phyloP scores from a whole-genome alignment of 30 jellyfish, hydroid and myxozoan species.

The Hydractinia symbiolongicarpus region DNA sequence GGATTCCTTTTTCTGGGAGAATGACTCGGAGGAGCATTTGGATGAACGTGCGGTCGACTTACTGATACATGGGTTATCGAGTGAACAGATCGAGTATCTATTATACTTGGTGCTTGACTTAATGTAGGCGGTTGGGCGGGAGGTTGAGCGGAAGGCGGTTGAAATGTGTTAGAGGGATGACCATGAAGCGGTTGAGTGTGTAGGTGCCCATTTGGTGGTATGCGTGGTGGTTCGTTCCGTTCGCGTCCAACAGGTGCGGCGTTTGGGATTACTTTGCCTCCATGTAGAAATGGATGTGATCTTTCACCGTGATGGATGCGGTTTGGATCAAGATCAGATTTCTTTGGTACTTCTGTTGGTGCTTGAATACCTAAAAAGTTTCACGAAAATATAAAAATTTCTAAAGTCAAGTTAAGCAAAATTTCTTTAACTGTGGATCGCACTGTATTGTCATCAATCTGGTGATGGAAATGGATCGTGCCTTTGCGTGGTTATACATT shows the following conservation, averaged over 20 bases:
- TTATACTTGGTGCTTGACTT: constrained; percentile 82
- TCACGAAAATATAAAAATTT: background rate
- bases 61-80: constrained; percentile 37
- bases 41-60: constrained; percentile 39
- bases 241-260: constrained; percentile 36
- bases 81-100: constrained; percentile 22
- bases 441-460: no score
- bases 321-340: constrained; percentile 44
- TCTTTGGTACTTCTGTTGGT: constrained; percentile 74
- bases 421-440: background rate
- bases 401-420: background rate
- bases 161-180: constrained; percentile 43
- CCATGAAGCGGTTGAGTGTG: constrained; percentile 57
- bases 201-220: constrained; percentile 52
- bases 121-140: constrained; percentile 93
- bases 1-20: constrained; percentile 27
- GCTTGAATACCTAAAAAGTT: constrained; percentile 79
- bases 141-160: constrained; percentile 82
- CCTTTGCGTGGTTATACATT: no score
- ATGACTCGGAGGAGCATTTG: constrained; percentile 48
- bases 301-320: constrained; percentile 16
- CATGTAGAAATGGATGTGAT: constrained; percentile 26
- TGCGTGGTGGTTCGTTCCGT: constrained; percentile 47
- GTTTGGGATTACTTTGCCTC: constrained; percentile 23
- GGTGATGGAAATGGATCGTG: no score